phyloP scores from a whole-genome alignment of 2,888 invertebrate genomes.

The Lasioglossum morio region DNA sequence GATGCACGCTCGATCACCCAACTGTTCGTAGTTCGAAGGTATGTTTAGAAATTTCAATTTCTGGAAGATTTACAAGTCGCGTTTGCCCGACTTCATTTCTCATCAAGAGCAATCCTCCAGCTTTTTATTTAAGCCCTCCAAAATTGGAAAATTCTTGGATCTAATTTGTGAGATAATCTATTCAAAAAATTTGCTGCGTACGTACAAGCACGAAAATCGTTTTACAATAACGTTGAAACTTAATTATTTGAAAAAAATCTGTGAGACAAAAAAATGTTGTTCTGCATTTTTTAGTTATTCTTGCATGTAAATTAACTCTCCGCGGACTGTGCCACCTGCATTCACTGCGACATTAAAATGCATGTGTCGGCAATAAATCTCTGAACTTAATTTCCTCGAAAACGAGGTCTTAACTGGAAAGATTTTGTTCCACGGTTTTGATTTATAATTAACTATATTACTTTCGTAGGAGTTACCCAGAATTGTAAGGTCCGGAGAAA shows the following conservation, averaged over 20 bases:
- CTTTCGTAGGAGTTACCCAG: not conserved
- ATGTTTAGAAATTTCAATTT: too few species aligned
- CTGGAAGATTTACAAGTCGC: too few species aligned
- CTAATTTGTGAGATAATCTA: not conserved
- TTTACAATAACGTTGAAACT: not conserved
- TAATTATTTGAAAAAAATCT: not conserved
- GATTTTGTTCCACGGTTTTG: not conserved
- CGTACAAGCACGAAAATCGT: not conserved
- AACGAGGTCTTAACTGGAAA: not conserved
- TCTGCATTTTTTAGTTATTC: not conserved
- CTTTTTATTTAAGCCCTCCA: too few species aligned
- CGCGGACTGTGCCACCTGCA: not conserved
- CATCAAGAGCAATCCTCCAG: too few species aligned
- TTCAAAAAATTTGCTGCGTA: not conserved
- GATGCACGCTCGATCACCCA: too few species aligned
- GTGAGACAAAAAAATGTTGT: not conserved
- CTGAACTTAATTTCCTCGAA: not conserved
- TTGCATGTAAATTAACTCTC: not conserved
- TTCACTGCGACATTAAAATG: not conserved
- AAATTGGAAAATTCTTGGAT: not conserved
- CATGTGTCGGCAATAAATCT: not conserved
- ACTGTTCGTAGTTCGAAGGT: too few species aligned
- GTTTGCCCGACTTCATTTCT: too few species aligned
- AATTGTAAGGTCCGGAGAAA: not conserved
- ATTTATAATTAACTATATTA: not conserved